Conservation (phyloP, 2,888 invertebrate species). For the Chalcis sispes region DNA sequence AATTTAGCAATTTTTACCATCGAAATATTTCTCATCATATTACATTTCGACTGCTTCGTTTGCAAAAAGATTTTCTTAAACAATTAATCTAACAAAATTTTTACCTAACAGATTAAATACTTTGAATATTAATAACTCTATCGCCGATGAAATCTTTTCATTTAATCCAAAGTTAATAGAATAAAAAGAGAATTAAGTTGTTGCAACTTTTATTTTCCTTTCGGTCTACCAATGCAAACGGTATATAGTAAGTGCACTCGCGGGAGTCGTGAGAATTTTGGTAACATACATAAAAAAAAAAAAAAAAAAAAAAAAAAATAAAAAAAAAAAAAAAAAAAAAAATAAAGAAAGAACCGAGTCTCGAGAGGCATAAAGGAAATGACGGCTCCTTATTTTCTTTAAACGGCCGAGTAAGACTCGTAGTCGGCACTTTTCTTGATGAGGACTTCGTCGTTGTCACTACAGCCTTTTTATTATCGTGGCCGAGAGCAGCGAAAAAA, state of each 20-base stretch:
- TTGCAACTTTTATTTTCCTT: not conserved
- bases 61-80: too few relatives aligned
- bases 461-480: slow-evolving; percentile 26
- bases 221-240: not conserved
- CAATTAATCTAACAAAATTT: too few relatives aligned
- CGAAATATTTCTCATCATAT: too few relatives aligned
- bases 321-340: not conserved
- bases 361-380: slow-evolving; percentile 9
- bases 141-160: too few relatives aligned
- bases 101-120: too few relatives aligned
- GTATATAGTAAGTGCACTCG: not conserved
- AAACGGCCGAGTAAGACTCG: slow-evolving; percentile 22
- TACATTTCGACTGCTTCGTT: too few relatives aligned
- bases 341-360: too few relatives aligned
- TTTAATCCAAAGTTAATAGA: not conserved
- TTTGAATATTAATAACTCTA: too few relatives aligned
- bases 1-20: too few relatives aligned
- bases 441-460: too few relatives aligned
- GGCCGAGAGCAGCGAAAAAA: too few relatives aligned
- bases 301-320: not conserved
- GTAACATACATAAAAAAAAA: not conserved
- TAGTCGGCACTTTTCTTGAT: slow-evolving; percentile 42
- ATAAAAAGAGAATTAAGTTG: not conserved
- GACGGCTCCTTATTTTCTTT: slow-evolving; percentile 34
- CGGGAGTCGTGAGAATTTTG: not conserved